Evolutionary conservation across 23 tunicate species (phyloP).

Genomic region (Diplosoma virens): DNA sequence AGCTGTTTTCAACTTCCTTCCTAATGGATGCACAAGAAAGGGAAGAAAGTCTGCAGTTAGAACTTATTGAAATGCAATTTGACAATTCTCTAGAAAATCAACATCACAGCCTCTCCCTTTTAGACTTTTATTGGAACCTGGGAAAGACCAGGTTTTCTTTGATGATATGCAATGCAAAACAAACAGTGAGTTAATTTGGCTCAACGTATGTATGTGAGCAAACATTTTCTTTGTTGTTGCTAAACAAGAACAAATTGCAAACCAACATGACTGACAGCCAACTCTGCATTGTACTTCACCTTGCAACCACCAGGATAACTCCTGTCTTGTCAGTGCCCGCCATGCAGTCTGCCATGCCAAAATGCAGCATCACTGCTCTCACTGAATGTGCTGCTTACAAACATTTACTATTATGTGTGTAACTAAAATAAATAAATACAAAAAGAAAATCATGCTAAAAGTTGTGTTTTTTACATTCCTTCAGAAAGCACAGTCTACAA

Average conservation of each 20-base stretch:
- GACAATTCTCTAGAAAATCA: not conserved
- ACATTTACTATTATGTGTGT: not conserved
- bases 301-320: not conserved
- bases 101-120: no score
- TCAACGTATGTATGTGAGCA: conserved; percentile 1
- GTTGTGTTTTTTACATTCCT: not conserved
- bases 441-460: not conserved
- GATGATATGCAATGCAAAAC: not conserved
- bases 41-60: not conserved
- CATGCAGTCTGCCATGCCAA: no score
- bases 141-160: not conserved
- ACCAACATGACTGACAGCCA: no score
- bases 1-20: not conserved
- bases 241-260: no score
- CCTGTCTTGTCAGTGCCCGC: no score
- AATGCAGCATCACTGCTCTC: not conserved
- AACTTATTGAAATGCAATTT: not conserved
- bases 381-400: not conserved
- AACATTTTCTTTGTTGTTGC: not conserved
- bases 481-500: not conserved
- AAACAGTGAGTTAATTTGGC: not conserved
- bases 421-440: not conserved
- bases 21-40: not conserved
- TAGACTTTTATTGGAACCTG: no score
- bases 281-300: not conserved